Evolutionary conservation across 1,140 invertebrate species (phyloP), one percentile per base, ranked within the genome.

Genomic region (Phymorhynchus buccinoides): DNA sequence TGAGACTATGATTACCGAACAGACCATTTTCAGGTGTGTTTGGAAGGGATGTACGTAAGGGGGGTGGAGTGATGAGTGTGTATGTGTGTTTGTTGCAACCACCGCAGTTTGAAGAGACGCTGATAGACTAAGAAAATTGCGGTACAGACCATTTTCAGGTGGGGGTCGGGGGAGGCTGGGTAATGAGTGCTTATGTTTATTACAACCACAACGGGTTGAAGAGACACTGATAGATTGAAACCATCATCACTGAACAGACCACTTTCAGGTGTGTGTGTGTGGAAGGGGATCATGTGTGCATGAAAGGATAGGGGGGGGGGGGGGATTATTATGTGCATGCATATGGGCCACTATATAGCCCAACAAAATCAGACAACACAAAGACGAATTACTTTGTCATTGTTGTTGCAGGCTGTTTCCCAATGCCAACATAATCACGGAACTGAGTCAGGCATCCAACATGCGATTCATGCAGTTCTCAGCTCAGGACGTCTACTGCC

Each of bases 391-490:
- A 52, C 48, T 12, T 52, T 52, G 48, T 22, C 48, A 4, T 66
- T 18, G 9, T 7, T 66, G n/a, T 66, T 83, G n/a, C 85, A 92
- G 91, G 62, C 85, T 92, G 83, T 92, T 92, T 42, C 91, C 91
- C 18, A 89, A 87, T 85, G 88, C 89, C 14, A 90, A 91, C 84
- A 90, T 92, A 30, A 85, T 92, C 56, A 92, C 91, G 77, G 91
- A 92, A 82, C 83, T 92, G 41, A 98, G 97, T 37, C 98, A 99
- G 91, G 98, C 97, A 35, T 97, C 97, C 83, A 99, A 99, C 93
- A 99, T 99, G 98, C 95, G 98, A 87, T 99, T 99, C 92, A 99
- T 99, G 97, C 98, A 99, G 94, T 99, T 99, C 94, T 94, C 97
- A 88, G 98, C 98, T 14, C 97, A 98, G 92, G 98, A 99, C 94